Evolutionary conservation across 2,888 invertebrate genomes (phyloP).

Genomic region (Xestia xanthographa): DNA sequence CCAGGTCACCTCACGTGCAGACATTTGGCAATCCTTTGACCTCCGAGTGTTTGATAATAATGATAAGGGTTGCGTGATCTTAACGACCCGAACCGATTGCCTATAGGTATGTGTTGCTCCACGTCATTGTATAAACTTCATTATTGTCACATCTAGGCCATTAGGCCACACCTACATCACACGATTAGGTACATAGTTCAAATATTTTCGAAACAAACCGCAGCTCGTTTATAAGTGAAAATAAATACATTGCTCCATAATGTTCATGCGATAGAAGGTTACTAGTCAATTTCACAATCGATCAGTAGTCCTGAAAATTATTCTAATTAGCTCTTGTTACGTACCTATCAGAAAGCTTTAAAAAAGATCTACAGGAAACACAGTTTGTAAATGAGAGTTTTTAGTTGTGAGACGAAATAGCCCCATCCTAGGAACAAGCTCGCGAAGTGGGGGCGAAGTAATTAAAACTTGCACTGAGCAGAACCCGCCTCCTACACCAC

Average conservation of each 20-base stretch:
- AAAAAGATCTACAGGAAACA: constrained; percentile 76
- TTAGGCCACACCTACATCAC: constrained; percentile 27
- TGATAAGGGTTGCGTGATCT: constrained; percentile 58
- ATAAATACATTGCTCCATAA: constrained; percentile 27
- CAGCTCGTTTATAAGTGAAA: constrained; percentile 16
- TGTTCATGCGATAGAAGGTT: constrained; percentile 21
- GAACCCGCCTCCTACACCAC: constrained; percentile 65
- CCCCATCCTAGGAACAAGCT: constrained; percentile 81
- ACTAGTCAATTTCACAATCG: constrained; percentile 22
- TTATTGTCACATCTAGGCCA: constrained; percentile 36
- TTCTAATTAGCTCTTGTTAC: constrained; percentile 65
- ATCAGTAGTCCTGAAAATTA: constrained; percentile 15
- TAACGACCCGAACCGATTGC: constrained; percentile 54
- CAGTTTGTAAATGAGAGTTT: constrained; percentile 85
- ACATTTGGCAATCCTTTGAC: constrained; percentile 72
- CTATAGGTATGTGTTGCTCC: constrained; percentile 18
- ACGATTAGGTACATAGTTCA: constrained; percentile 25
- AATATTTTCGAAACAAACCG: constrained; percentile 41
- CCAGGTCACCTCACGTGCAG: constrained; percentile 67
- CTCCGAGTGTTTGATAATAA: constrained; percentile 52
- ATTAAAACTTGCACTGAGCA: constrained; percentile 85
- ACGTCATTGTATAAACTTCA: constrained; percentile 40
- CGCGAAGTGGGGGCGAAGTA: constrained; percentile 83
- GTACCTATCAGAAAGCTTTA: constrained; percentile 73
- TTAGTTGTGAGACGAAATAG: constrained; percentile 84